Evolutionary conservation across 2,888 invertebrate genomes (phyloP), one percentile per base, ranked within the genome.

Genomic region (Eupithecia centaureata): DNA sequence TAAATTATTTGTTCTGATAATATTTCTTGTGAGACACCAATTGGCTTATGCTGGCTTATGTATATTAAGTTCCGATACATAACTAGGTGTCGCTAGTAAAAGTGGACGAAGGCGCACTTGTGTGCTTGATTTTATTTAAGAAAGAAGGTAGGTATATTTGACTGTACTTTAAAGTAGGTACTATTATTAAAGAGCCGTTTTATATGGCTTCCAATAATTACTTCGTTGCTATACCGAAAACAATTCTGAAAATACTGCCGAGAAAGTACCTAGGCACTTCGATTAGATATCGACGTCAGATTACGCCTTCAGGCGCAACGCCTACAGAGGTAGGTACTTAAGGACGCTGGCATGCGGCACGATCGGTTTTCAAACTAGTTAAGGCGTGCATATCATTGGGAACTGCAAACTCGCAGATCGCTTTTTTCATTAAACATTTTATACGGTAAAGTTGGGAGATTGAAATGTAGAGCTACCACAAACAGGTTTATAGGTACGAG

Each of bases 291-390:
- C 52, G 57, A 61, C 57, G 57, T 68, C 38, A 38, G 61, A 63
- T 63, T 61, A 28, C 60, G 62, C 66, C 64, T 58, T 58, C 59
- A 15, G 42, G 59, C 38, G 22, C 52, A 32, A 27, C 62, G 28
- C 59, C 62, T 47, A 65, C 59, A 15, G 18, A 57, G 18, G 22
- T 32, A 15, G 22, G 27, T 51, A 58, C 58, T 64, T 60, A 47
- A 65, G 60, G 57, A 61, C 61, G 42, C 69, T 52, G 61, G 61
- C 74, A 75, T 67, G 74, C 73, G 79, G 74, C 78, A 77, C 64
- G 72, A 75, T 74, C 77, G 80, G 75, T 81, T 79, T 75, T 70
- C 79, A 73, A 79, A 72, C 75, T 82, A 77, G 79, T 76, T 80
- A 75, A 79, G 78, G 47, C 64, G 52, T 70, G 67, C 68, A 74